Conservation (phyloP, 2,113 vertebrate species). For the Caretta caretta region DNA sequence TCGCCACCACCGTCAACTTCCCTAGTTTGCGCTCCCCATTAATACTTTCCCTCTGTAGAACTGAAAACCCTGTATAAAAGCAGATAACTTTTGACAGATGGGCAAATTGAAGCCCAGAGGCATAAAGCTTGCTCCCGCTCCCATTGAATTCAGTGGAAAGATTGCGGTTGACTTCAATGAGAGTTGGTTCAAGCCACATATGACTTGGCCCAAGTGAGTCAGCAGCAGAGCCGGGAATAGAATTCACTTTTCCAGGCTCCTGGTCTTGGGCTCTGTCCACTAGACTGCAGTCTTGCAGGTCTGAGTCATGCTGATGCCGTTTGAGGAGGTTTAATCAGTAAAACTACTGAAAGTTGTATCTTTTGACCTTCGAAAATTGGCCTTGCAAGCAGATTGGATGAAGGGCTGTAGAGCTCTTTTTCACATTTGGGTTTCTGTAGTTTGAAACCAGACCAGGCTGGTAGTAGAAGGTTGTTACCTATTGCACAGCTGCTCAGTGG, state of each 20-base stretch:
- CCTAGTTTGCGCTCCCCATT: rapidly evolving
- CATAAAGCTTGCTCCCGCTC: rapidly evolving
- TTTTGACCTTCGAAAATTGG: not conserved
- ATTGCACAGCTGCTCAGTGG: not conserved
- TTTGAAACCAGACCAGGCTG: not conserved
- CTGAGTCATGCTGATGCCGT: not conserved
- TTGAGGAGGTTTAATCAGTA: not conserved
- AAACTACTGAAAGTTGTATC: not conserved
- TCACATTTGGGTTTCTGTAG: not conserved
- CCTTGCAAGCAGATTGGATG: not conserved
- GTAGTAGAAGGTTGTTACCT: not conserved
- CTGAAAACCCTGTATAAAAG: not conserved
- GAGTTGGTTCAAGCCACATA: not conserved
- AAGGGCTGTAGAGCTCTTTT: not conserved
- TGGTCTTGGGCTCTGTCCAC: not conserved
- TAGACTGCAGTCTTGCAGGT: not conserved
- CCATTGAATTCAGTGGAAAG: not conserved
- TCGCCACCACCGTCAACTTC: not conserved
- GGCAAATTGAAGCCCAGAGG: not conserved
- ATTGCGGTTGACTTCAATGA: not conserved
- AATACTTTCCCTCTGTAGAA: rapidly evolving
- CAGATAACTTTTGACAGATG: not conserved
- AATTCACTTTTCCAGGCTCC: not conserved
- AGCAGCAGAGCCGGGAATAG: not conserved
- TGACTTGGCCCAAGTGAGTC: not conserved